Evolutionary conservation across 2,888 invertebrate genomes (phyloP).

Genomic region (Conops quadrifasciatus): DNA sequence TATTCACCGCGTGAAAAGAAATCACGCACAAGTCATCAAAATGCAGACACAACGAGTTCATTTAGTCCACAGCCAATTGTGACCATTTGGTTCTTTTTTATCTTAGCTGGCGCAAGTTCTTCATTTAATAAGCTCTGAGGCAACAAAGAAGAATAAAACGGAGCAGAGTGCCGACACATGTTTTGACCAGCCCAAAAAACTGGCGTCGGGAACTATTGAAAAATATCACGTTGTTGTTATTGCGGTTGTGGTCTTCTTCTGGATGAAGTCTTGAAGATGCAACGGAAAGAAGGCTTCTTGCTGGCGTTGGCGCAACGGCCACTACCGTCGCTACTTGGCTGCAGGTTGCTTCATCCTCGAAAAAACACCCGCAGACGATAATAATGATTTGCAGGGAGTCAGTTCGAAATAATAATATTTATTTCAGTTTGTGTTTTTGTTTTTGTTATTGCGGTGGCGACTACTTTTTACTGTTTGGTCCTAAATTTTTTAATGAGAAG

Average conservation of each 20-base stretch:
- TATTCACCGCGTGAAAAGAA: constrained; percentile 37
- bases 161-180: neutral
- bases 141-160: no score
- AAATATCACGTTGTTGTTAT: constrained; percentile 2
- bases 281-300: neutral
- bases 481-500: no score
- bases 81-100: neutral
- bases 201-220: constrained; percentile 6
- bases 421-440: neutral
- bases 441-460: neutral
- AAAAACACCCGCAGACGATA: constrained; percentile 11
- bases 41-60: constrained; percentile 21
- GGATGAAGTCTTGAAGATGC: constrained; percentile 7
- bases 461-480: no score
- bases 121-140: neutral
- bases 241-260: neutral
- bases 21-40: constrained; percentile 42
- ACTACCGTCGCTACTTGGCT: no score
- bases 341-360: neutral
- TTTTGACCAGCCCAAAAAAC: constrained; percentile 11
- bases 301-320: constrained; percentile 15
- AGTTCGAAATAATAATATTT: neutral
- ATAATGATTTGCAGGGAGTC: neutral
- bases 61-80: neutral
- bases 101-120: neutral